Base-by-base conservation (phyloP, 2,113 vertebrate genomes). In the Micromys minutus region DNA sequence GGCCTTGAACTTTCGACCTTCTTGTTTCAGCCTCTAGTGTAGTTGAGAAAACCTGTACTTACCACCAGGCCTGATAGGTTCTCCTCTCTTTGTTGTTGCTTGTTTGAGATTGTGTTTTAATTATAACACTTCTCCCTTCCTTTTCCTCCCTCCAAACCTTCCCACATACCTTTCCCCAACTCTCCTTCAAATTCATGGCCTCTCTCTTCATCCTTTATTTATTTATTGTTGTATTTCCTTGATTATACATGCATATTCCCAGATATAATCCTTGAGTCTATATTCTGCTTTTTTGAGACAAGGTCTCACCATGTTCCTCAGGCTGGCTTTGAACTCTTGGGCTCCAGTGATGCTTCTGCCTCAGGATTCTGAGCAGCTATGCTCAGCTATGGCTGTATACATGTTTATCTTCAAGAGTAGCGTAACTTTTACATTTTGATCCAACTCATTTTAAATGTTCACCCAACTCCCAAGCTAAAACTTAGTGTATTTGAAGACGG, bases 401-500 rank as follows among this genome's bases (percentile, higher is more conserved):
- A 34, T 39, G 0, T 50, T 45, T 76, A 65, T 84, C 87, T 96
- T 95, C 57, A 77, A 63, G 36, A 72, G 92, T 89, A 92, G 76
- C 52, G 61, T 50, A 72, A 50, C 34, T 85, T 91, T 75, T 77
- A 50, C 57, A 63, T 86, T 93, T 90, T 77, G 90, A 80, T 81
- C 91, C 29, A 10, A 89, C 52, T 91, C 87, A 74, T 69, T 65
- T 67, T n/a, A 96, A 77, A 90, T 92, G 59, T 81, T 71, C 77
- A 61, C 13, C 21, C 65, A 74, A 57, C 89, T 79, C 17, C 29
- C 83, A 74, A 96, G 47, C 77, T 47, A 72, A 77, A 96, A 69
- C 50, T n/a, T 5, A 71, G 42, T 79, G 19, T 50, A 42, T 63
- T 65, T 42, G 42, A 84, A 52, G 89, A 92, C 57, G 47, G 69